These are phyloP conservation scores for Nymphalis c-album DNA, from an alignment of 2,888 invertebrate genomes.

Conservation along the genomic window DNA sequence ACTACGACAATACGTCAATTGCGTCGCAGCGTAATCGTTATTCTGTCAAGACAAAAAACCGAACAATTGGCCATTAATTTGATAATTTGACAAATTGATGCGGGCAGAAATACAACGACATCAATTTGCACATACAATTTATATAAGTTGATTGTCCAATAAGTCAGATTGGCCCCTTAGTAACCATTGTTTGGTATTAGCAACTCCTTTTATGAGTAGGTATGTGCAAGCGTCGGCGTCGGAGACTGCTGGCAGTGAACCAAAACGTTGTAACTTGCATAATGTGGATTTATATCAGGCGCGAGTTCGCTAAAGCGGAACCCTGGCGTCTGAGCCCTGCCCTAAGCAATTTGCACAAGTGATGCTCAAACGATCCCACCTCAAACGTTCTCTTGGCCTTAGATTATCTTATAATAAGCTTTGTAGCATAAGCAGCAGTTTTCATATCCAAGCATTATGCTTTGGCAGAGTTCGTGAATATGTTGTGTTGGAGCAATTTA, in stretches of 20 bases:
- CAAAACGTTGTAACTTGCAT: slow-evolving; percentile 75
- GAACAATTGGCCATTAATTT: slow-evolving; percentile 8
- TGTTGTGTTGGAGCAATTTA: slow-evolving; percentile 1
- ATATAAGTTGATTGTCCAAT: slow-evolving; percentile 28
- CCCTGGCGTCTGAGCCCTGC: slow-evolving; percentile 59
- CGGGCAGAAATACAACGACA: slow-evolving; percentile 20
- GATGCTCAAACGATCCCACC: slow-evolving; percentile 40
- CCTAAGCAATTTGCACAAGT: slow-evolving; percentile 63
- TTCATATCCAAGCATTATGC: slow-evolving; percentile 21
- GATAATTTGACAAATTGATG: slow-evolving; percentile 28
- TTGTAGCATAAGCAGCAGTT: slow-evolving; percentile 28
- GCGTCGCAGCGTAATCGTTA: background rate
- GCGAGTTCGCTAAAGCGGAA: slow-evolving; percentile 53
- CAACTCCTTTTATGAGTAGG: slow-evolving; percentile 33
- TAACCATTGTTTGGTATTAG: slow-evolving; percentile 27
- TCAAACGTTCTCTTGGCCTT: slow-evolving; percentile 36
- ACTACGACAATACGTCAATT: slow-evolving; percentile 8
- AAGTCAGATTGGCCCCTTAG: slow-evolving; percentile 28
- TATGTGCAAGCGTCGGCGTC: slow-evolving; percentile 35
- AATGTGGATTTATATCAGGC: slow-evolving; percentile 71
- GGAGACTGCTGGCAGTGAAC: slow-evolving; percentile 72
- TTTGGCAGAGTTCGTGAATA: slow-evolving; percentile 12
- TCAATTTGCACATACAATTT: slow-evolving; percentile 38
- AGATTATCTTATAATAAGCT: slow-evolving; percentile 38
- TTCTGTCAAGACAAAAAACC: slow-evolving; percentile 4